Evolutionary conservation across 2,797 vertebrate species (phyloP), one percentile per base, ranked within the genome.

Genomic region (Monodelphis domestica): DNA sequence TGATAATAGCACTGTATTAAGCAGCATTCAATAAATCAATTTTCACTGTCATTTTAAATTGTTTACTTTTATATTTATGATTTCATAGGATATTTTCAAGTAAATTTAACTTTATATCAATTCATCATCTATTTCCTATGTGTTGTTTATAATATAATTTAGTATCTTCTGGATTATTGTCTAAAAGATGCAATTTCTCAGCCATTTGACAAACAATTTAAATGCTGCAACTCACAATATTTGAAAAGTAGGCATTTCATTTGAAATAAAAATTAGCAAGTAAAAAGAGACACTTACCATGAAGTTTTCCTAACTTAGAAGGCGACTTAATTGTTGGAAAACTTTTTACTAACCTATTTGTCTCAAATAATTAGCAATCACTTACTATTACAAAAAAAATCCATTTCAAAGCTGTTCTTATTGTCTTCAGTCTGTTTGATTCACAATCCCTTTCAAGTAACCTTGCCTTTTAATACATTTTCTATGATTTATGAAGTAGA

Each of bases 391-490:
- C 12, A 0, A n/a, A 70, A 55, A 70, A 70, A 70, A 70, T 70
- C n/a, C 59, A 70, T n/a, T 70, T n/a, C 59, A 38, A 21, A 70
- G 15, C 33, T 17, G 15, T 30, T 33, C 57, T 70, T 14, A n/a
- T 5, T 70, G 59, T 6, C 14, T 33, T 63, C n/a, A 70, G 15
- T 33, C 59, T 63, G 63, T 63, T 63, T 21, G 59, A 70, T n/a
- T 70, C 14, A 63, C 59, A 95, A 38, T 54, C 29, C n/a, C 45
- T 54, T 55, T 45, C 51, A 54, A 57, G 14, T 1, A 10, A 26
- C 51, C 33, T 88, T 91, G 54, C 88, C 93, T 84, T 54, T 94
- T 94, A 70, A 7, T 52, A 28, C 59, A 57, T 33, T 59, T 94
- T 54, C 92, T 94, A n/a, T 53, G 4, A 53, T n/a, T n/a, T 93